A percentile compares a stretch with the other conserved stretches of the same genome.
These are phyloP conservation scores for Arctocebus calabarensis DNA, from an alignment of 2,797 vertebrate genomes.

Conservation along the genomic window DNA sequence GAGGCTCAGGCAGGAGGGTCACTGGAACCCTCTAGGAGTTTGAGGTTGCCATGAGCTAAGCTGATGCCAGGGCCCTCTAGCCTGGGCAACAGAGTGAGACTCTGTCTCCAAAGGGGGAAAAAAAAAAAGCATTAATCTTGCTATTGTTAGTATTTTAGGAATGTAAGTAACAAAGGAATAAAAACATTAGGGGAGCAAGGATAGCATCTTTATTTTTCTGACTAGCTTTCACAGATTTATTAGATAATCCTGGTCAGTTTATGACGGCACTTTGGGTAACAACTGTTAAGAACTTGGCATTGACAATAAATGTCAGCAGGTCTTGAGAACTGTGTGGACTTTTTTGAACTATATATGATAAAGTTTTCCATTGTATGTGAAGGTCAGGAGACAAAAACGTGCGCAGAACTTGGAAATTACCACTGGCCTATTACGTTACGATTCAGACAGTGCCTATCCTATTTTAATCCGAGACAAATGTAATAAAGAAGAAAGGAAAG, in stretches of 20 bases:
- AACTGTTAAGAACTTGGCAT: background rate
- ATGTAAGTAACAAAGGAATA: background rate
- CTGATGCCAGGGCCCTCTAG: no score
- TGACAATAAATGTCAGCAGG: background rate
- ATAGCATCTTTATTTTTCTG: background rate
- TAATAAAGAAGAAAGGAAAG: conserved; percentile 42
- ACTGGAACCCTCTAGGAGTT: no score
- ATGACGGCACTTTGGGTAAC: background rate
- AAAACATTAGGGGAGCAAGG: no score
- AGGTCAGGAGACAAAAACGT: conserved; percentile 71
- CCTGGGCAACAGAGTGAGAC: no score
- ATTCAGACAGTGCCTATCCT: conserved; percentile 32
- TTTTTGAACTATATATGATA: conserved; percentile 30
- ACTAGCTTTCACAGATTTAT: background rate
- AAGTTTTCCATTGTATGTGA: conserved; percentile 73
- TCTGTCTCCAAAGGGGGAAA: no score
- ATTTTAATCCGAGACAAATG: conserved; percentile 42
- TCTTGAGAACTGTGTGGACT: background rate
- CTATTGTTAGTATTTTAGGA: background rate
- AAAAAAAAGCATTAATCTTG: background rate
- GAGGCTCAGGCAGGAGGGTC: no score
- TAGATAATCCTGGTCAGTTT: background rate
- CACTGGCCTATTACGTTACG: background rate
- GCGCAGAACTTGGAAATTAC: conserved; percentile 56
- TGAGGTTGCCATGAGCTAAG: no score